Evolutionary conservation across 2,888 invertebrate species (phyloP).

Genomic region (Leuctra nigra): DNA sequence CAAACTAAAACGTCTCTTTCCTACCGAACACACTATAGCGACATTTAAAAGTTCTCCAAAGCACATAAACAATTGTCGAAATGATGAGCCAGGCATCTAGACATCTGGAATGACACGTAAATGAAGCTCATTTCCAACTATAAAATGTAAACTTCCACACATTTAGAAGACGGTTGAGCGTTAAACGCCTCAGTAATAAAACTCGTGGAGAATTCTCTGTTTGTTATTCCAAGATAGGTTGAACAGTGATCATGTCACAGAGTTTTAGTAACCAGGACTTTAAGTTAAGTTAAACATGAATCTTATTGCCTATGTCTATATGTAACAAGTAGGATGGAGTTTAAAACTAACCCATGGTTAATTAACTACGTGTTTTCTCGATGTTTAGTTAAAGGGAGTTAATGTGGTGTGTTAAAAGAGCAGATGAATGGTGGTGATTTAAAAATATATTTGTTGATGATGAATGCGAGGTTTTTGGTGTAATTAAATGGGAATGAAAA

Average conservation of each 20-base stretch:
- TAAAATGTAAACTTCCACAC: constrained; percentile 1
- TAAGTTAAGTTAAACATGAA: too few relatives aligned
- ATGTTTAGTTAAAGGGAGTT: too few relatives aligned
- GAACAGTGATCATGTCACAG: background rate
- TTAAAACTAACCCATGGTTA: too few relatives aligned
- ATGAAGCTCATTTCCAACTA: background rate
- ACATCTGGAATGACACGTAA: background rate
- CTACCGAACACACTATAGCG: background rate
- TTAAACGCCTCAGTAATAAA: background rate
- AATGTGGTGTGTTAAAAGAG: too few relatives aligned
- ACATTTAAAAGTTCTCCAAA: background rate
- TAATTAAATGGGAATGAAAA: too few relatives aligned
- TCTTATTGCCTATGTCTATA: too few relatives aligned
- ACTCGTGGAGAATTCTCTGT: background rate
- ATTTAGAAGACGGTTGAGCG: too few relatives aligned
- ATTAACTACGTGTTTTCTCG: too few relatives aligned
- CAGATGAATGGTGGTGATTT: too few relatives aligned
- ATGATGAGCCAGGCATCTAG: background rate
- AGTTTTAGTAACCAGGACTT: constrained; percentile 4
- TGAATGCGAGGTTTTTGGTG: too few relatives aligned
- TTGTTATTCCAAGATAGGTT: background rate
- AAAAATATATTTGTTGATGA: too few relatives aligned
- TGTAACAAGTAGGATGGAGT: too few relatives aligned
- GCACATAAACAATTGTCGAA: background rate
- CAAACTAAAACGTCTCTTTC: background rate